Percentiles rank a stretch among this genome's conserved stretches.
Conservation (phyloP, 2,888 invertebrate genomes). For the Himalopsyche japonica region DNA sequence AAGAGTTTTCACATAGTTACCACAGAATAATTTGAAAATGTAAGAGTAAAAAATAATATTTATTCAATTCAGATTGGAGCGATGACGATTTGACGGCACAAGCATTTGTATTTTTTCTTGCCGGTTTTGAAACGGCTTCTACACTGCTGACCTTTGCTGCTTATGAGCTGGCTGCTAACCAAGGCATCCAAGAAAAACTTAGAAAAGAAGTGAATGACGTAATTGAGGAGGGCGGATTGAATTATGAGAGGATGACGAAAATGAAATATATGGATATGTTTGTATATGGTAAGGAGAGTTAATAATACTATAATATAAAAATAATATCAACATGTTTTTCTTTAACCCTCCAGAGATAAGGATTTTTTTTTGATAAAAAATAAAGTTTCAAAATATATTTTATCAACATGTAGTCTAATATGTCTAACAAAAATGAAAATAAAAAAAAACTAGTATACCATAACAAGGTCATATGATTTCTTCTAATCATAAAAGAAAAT, state of each 20-base stretch:
- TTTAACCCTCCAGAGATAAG: too few species aligned
- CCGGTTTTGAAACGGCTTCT: constrained; percentile 27
- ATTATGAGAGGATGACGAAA: constrained; percentile 20
- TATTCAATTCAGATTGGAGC: constrained; percentile 18
- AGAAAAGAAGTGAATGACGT: constrained; percentile 17
- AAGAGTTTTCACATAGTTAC: too few species aligned
- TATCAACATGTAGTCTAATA: too few species aligned
- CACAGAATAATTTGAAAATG: too few species aligned
- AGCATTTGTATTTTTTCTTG: constrained; percentile 28
- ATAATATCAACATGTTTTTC: not conserved
- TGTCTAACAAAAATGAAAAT: too few species aligned
- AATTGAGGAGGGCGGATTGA: not conserved
- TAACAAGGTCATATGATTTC: too few species aligned
- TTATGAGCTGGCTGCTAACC: constrained; percentile 23
- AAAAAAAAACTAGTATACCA: too few species aligned
- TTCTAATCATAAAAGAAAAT: too few species aligned
- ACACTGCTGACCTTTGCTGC: constrained; percentile 11
- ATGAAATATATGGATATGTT: constrained; percentile 33
- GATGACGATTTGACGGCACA: constrained; percentile 28
- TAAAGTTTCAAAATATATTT: too few species aligned
- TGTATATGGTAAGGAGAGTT: constrained; percentile 12
- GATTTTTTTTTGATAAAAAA: too few species aligned
- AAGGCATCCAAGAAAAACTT: constrained; percentile 19
- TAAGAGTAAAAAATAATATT: too few species aligned
- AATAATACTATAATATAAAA: not conserved